Base-by-base conservation (phyloP, 2,888 invertebrate species). In the Cephus runcator region DNA sequence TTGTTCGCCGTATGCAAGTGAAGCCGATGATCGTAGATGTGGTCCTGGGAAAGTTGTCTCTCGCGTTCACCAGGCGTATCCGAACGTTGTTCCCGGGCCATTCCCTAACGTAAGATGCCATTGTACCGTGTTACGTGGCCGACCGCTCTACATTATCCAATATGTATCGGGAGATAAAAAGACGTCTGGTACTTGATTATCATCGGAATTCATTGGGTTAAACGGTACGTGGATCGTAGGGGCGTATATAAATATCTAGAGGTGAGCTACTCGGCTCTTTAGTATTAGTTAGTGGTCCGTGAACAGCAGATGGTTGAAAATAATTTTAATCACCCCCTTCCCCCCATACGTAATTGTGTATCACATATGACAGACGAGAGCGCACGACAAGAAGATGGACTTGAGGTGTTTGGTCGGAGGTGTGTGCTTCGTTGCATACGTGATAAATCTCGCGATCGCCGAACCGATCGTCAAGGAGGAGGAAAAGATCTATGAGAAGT, bases 241-340 rank as follows among this genome's bases (percentile, higher is more conserved):
- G 30, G 76, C 76, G 40, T 79, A 79, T 79, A 79, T 79, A 79
- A 79, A 79, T 76, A 74, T 77, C 76, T 71, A 56, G 69, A 34
- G 69, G 30, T 73, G 31, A 15, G 35, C 69, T 36, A 35, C 73
- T 76, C 73, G 73, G 73, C 76, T 76, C 69, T 36, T 73, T 79
- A 79, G 79, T 79, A 73, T 79, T 76, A 73, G 11, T 68, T 79
- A 79, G 79, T 79, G 69, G 69, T 73, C 73, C 76, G 74, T 73
- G 34, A 76, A 76, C 73, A 69, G 40, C 79, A 36, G 79, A 69
- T 56, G 40, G 40, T 56, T 71, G 33, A 12, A 71, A 71, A 11
- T 3, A 33, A 71, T 71, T 71, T 33, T 71, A 71, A 11, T 40
- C 15, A 15, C 2, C 15, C 40, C 40, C 15, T 36, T 9, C 40